phyloP scores from a whole-genome alignment of 2,888 invertebrate species.

The Apamea epomidion region DNA sequence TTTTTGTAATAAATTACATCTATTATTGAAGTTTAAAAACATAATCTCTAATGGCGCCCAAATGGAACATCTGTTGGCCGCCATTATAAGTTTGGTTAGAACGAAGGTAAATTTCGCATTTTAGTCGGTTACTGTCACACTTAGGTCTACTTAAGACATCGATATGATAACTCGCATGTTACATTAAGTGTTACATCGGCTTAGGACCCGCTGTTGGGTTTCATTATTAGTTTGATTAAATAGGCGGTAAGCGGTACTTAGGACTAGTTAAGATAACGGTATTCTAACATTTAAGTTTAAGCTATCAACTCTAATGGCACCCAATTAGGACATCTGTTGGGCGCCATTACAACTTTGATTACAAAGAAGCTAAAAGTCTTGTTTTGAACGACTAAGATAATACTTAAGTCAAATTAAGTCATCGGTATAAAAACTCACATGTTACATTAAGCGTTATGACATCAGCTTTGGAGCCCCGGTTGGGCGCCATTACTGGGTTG shows the following conservation, averaged over 20 bases:
- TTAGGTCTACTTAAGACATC: slow-evolving; percentile 68
- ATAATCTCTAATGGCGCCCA: slow-evolving; percentile 80
- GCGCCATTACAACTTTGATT: slow-evolving; percentile 76
- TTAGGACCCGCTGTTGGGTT: slow-evolving; percentile 83
- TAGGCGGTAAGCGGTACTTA: neutral
- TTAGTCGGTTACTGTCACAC: slow-evolving; percentile 62
- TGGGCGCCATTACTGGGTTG: slow-evolving; percentile 85
- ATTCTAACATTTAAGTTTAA: slow-evolving; percentile 79
- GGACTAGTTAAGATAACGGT: slow-evolving; percentile 63
- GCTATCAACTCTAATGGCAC: slow-evolving; percentile 81
- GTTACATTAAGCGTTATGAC: slow-evolving; percentile 87
- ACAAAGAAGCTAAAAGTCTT: neutral
- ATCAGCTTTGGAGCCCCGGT: slow-evolving; percentile 85
- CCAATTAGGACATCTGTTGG: slow-evolving; percentile 71
- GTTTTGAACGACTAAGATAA: slow-evolving; percentile 58
- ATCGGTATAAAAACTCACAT: slow-evolving; percentile 80
- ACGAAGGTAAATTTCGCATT: neutral
- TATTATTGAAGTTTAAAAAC: slow-evolving; percentile 81
- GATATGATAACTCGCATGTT: slow-evolving; percentile 81
- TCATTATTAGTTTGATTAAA: slow-evolving; percentile 72
- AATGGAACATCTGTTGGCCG: slow-evolving; percentile 72
- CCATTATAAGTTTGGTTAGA: slow-evolving; percentile 72
- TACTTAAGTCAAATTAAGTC: slow-evolving; percentile 65
- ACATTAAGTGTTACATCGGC: slow-evolving; percentile 86
- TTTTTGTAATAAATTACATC: slow-evolving; percentile 49